Base-by-base conservation (phyloP, 2,113 vertebrate species). In the Ptychochromis oligacanthus region DNA sequence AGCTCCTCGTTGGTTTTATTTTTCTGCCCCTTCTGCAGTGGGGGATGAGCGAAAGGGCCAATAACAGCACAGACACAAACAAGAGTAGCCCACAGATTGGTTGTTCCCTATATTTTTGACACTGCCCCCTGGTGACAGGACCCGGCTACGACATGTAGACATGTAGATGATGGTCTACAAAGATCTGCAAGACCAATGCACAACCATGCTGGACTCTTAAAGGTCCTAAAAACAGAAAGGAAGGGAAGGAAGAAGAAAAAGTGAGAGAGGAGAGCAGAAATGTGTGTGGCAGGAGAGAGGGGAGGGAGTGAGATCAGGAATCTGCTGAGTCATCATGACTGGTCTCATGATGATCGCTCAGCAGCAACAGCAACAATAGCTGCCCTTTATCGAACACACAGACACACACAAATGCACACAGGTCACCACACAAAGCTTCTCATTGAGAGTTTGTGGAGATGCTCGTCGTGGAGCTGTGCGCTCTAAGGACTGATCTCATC, bases 311-410 rank as follows among this genome's bases (percentile, higher is more conserved):
- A 90, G 83, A 87, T 86, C 40, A 79, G 83, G 91, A 93, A 94
- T 94, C 92, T 93, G 93, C 94, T 92, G 93, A 93, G 89, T 95
- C 94, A 95, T 94, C 91, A 80, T 95, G 94, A 94, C 94, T 90
- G 87, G 88, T 93, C 92, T 85, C 91, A 91, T 93, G 93, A 94
- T 91, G 91, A 92, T 94, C 85, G 70, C 92, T 91, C 89, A 87
- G 93, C 88, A 86, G 82, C 90, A 82, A 88, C 87, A 81, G 82
- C 86, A 93, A 94, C 93, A 94, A 94, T 93, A 93, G 92, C 76
- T 14, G 61, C 83, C 83, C 91, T 93, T 92, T 91, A 91, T 90
- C 5, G 10, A 31, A 72, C 74, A 81, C 83, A 85, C 85, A 72
- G n/a, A n/a, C n/a, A n/a, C 77, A 74, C 58, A 77, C 89, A 72